Evolutionary conservation across 2,113 vertebrate genomes (phyloP), one percentile per base, ranked within the genome.

Genomic region (Speoplatyrhinus poulsoni): DNA sequence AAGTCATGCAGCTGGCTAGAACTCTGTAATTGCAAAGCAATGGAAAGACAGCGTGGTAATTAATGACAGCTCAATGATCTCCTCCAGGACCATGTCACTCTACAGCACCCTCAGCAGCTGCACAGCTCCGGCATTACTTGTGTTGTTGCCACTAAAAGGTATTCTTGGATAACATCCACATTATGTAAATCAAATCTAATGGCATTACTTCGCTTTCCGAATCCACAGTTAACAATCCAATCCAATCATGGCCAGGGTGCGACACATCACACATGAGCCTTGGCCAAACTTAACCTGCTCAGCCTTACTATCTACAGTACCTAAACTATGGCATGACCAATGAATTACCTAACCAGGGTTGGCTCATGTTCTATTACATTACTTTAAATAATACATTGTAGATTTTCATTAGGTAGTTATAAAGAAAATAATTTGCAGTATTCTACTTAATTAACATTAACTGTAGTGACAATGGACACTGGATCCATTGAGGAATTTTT

Each of bases 31-130:
- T 88, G 80, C 56, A 67, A 80, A n/a, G 62, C 73, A 73, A 70
- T 70, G 26, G 62, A 75, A 72, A 76, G 69, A 75, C 82, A 83
- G 83, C 82, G 73, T 49, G 8, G 80, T 80, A 89, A 91, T 91
- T 91, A 90, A 79, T 70, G 76, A 85, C 77, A 72, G 62, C 58
- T 73, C 79, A 79, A 75, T 82, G 74, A 67, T 85, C 26, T 83
- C 54, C 70, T 80, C 33, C 70, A 26, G 69, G 53, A 73, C 60
- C 46, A 66, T 77, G 72, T 65, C 75, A 76, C 66, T 84, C 65
- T 64, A 70, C 64, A 52, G 72, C 49, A 77, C 57, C 73, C 59
- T 32, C 58, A 67, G 67, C 84, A 90, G 82, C 82, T 90, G 85
- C 26, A 41, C 12, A 6, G 17, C 55, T n/a, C 46, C 16, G 19